Conservation (phyloP, 2,888 invertebrate genomes). For the Pasiphila rectangulata region DNA sequence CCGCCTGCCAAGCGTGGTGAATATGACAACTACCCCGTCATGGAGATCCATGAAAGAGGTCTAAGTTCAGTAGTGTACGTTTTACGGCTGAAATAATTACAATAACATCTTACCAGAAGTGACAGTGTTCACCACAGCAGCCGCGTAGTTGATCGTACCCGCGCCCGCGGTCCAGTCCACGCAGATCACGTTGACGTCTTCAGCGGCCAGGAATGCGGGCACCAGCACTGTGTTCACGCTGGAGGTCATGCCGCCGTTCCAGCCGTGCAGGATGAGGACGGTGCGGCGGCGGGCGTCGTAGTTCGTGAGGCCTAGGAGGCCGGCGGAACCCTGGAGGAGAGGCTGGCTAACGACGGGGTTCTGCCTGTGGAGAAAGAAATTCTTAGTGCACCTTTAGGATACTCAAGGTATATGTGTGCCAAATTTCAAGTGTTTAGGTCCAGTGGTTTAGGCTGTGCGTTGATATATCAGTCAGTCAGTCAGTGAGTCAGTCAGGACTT, state of each 20-base stretch:
- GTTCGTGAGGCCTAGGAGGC: constrained; percentile 41
- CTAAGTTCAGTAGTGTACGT: no score
- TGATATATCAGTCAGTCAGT: no score
- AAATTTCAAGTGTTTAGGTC: no score
- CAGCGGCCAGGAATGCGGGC: constrained; percentile 39
- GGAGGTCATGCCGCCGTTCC: constrained; percentile 35
- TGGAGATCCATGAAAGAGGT: no score
- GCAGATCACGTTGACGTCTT: constrained; percentile 41
- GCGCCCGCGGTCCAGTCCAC: constrained; percentile 43
- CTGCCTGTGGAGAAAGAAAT: no score
- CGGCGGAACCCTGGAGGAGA: constrained; percentile 31
- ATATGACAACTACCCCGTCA: no score
- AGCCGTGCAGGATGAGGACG: constrained; percentile 48
- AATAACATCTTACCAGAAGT: constrained; percentile 43
- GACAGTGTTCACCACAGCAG: constrained; percentile 42
- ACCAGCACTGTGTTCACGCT: constrained; percentile 40
- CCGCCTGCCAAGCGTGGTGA: no score
- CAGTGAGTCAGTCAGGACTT: no score
- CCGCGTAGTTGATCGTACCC: constrained; percentile 36
- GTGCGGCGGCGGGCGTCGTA: constrained; percentile 42
- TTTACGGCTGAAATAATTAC: no score
- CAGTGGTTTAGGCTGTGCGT: no score
- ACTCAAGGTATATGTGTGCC: no score
- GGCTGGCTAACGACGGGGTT: constrained; percentile 53
- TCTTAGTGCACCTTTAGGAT: no score